phyloP scores from a whole-genome alignment of 1,140 invertebrate genomes.

The Papilio machaon region DNA sequence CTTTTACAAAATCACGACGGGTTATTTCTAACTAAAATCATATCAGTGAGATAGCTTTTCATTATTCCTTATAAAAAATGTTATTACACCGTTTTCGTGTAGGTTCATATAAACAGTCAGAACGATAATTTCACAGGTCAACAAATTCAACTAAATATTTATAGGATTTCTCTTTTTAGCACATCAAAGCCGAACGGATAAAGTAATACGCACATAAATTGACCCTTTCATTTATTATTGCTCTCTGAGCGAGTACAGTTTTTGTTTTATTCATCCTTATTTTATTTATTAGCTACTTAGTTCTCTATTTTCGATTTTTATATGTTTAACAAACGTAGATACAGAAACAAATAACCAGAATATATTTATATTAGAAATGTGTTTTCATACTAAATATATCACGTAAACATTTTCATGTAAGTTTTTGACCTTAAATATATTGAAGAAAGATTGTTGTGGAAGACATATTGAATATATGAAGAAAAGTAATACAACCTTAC shows the following conservation, averaged over 20 bases:
- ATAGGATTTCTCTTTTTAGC: constrained; percentile 19
- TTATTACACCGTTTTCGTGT: not conserved
- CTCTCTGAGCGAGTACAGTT: constrained; percentile 9
- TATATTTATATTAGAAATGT: too few relatives aligned
- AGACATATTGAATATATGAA: too few relatives aligned
- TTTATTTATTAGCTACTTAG: not conserved
- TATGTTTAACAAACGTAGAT: too few relatives aligned
- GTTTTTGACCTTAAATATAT: too few relatives aligned
- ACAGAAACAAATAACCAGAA: too few relatives aligned
- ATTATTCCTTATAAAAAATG: not conserved
- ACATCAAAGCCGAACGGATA: constrained; percentile 11
- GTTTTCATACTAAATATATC: too few relatives aligned
- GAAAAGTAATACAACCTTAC: too few relatives aligned
- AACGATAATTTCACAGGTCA: not conserved
- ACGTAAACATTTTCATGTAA: too few relatives aligned
- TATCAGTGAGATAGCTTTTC: not conserved
- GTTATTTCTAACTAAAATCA: not conserved
- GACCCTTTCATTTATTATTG: constrained; percentile 18
- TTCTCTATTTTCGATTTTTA: not conserved
- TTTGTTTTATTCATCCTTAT: constrained; percentile 17
- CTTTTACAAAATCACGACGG: not conserved
- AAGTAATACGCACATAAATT: constrained; percentile 28
- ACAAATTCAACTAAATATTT: constrained; percentile 10
- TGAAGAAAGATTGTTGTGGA: too few relatives aligned
- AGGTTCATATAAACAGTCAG: not conserved